Conservation (phyloP, 2,888 invertebrate genomes). For the Erannis defoliaria region DNA sequence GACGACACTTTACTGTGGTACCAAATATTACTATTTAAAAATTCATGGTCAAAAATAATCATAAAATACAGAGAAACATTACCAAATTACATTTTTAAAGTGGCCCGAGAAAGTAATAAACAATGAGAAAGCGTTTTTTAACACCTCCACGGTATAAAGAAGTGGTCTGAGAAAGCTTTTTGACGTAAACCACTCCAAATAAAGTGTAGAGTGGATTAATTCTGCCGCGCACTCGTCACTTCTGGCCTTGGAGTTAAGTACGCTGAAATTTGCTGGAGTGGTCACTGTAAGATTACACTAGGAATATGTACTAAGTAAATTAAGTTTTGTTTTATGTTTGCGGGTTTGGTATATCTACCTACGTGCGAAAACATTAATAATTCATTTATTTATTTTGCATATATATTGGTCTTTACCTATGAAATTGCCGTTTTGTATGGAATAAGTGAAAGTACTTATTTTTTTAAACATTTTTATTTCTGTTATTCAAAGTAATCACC, state of each 20-base stretch:
- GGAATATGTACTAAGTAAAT: no score
- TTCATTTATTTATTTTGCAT: no score
- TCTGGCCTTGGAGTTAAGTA: not conserved
- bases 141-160: slow-evolving; percentile 31
- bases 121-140: slow-evolving; percentile 27
- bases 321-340: not conserved
- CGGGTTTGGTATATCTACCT: no score
- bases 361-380: no score
- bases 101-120: slow-evolving; percentile 31
- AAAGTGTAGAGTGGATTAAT: slow-evolving; percentile 20
- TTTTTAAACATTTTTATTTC: no score
- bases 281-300: not conserved
- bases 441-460: no score
- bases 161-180: slow-evolving; percentile 34
- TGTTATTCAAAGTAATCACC: no score
- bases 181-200: slow-evolving; percentile 27
- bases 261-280: not conserved
- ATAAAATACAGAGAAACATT: slow-evolving; percentile 25
- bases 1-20: slow-evolving; percentile 4
- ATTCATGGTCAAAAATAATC: slow-evolving; percentile 24
- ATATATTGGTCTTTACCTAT: no score
- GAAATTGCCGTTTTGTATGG: no score
- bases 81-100: slow-evolving; percentile 29
- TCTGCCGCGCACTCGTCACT: slow-evolving; percentile 7
- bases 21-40: slow-evolving; percentile 16